Percentiles rank a stretch among this genome's conserved stretches.
Evolutionary conservation across 2,797 vertebrate genomes (phyloP).

Genomic region (Knipowitschia caucasica): DNA sequence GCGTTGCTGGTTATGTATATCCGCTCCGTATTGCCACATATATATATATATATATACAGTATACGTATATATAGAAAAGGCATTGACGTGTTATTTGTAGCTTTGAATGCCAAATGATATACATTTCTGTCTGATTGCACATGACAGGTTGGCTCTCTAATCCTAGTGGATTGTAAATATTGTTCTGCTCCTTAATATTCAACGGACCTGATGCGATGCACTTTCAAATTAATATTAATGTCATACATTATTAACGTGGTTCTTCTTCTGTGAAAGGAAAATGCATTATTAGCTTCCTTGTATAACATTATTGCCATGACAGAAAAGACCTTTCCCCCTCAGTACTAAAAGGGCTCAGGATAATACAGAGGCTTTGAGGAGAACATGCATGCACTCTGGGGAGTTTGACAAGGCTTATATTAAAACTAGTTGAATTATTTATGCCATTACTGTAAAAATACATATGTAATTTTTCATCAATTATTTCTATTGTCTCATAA

Average conservation of each 20-base stretch:
- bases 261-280: slow-evolving; percentile 17
- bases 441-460: not conserved
- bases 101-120: not conserved
- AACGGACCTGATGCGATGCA: slow-evolving; percentile 20
- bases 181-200: slow-evolving; percentile 42
- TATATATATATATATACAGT: too few species aligned
- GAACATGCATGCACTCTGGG: not conserved
- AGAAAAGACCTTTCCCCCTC: not conserved
- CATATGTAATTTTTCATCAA: too few species aligned
- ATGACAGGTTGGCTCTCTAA: slow-evolving; percentile 24
- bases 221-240: slow-evolving; percentile 38
- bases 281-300: slow-evolving; percentile 12
- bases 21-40: too few species aligned
- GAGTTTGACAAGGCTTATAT: not conserved
- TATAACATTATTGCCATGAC: not conserved
- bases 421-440: not conserved
- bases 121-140: slow-evolving; percentile 11
- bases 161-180: slow-evolving; percentile 48
- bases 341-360: not conserved
- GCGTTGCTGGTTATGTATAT: too few species aligned
- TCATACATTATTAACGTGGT: slow-evolving; percentile 19
- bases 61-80: too few species aligned
- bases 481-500: too few species aligned
- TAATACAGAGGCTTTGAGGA: too few species aligned
- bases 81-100: not conserved